Conservation (phyloP, 2,113 vertebrate species). For the Jacana jacana region DNA sequence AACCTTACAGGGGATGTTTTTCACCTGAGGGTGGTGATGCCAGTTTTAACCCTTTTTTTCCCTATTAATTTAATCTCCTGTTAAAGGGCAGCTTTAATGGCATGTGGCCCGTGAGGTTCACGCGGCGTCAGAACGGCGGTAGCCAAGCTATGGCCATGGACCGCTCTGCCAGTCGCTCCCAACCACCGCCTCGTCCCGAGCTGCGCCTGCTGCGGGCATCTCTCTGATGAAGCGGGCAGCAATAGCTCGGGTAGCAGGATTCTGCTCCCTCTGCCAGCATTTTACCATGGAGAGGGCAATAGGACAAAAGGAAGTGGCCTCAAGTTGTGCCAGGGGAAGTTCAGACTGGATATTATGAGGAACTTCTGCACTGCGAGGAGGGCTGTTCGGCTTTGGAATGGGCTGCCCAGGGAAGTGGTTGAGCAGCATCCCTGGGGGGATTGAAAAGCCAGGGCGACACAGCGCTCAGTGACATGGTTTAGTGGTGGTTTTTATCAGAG, state of each 20-base stretch:
- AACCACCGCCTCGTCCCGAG: neutral
- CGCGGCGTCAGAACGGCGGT: neutral
- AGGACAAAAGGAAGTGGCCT: too few relatives aligned
- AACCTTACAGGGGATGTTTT: neutral
- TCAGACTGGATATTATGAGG: too few relatives aligned
- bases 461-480: too few relatives aligned
- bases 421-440: too few relatives aligned
- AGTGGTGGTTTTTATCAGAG: too few relatives aligned
- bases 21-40: neutral
- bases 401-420: too few relatives aligned
- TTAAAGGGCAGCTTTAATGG: neutral
- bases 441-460: too few relatives aligned
- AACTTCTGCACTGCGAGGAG: too few relatives aligned
- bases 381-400: too few relatives aligned
- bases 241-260: neutral
- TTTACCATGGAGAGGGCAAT: too few relatives aligned
- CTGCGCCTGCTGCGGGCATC: neutral
- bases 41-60: neutral
- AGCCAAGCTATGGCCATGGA: fast-evolving
- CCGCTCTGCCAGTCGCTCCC: neutral
- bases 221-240: neutral
- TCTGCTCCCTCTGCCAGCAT: neutral
- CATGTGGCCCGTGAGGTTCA: fast-evolving
- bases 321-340: too few relatives aligned
- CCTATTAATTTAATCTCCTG: neutral